Conservation (phyloP, 1,140 invertebrate genomes). For the Holotrichia oblita region DNA sequence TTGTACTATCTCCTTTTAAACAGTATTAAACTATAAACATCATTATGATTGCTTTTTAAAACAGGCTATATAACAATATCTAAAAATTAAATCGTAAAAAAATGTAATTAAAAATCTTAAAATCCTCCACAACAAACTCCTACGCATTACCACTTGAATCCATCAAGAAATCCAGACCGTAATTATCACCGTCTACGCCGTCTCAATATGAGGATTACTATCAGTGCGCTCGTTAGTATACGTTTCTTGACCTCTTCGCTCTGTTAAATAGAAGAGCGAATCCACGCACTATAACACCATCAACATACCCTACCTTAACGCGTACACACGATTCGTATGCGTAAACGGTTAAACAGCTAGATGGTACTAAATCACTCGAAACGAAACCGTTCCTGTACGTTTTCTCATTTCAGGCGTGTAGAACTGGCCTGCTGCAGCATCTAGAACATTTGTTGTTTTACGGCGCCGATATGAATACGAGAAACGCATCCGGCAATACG, state of each 20-base stretch:
- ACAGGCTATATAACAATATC: too few relatives aligned
- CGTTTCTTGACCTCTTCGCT: neutral
- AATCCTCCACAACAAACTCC: too few relatives aligned
- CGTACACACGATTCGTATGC: neutral
- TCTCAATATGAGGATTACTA: neutral
- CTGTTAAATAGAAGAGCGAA: constrained; percentile 5
- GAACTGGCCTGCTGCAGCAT: constrained; percentile 95
- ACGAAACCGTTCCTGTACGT: neutral
- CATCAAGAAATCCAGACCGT: neutral
- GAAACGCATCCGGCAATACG: constrained; percentile 97
- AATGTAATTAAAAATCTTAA: too few relatives aligned
- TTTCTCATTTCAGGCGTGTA: constrained; percentile 82
- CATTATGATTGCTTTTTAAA: too few relatives aligned
- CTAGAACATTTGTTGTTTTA: constrained; percentile 98
- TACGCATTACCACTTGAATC: neutral
- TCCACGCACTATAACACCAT: neutral
- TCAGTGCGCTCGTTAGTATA: neutral
- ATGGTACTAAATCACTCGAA: constrained; percentile 7
- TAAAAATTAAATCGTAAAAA: too few relatives aligned
- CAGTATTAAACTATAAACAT: too few relatives aligned
- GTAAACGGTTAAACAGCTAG: neutral
- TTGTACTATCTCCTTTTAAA: too few relatives aligned
- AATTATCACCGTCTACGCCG: neutral
- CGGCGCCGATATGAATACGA: constrained; percentile 96
- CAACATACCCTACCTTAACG: neutral